Percentiles rank a stretch among this genome's conserved stretches.
These are phyloP conservation scores for Stomatorhinus ivindoensis DNA, from an alignment of 2,113 vertebrate species.

Conservation along the genomic window DNA sequence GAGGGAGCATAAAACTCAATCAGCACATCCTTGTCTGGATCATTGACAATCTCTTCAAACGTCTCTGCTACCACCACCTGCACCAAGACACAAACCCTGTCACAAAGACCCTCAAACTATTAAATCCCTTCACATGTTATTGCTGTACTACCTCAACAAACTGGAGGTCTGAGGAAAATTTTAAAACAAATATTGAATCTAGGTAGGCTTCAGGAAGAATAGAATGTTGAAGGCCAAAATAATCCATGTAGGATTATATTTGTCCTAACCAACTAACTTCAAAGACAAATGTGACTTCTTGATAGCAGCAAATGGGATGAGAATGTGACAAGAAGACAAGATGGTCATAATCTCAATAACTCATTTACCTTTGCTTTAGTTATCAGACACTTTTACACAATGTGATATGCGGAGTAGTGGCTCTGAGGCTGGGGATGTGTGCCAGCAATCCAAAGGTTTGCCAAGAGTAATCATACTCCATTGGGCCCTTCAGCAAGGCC, in stretches of 20 bases:
- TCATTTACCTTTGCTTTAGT: too few relatives aligned
- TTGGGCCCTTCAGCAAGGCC: too few relatives aligned
- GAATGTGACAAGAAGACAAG: neutral
- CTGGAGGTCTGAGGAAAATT: neutral
- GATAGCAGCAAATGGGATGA: neutral
- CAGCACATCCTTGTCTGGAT: constrained; percentile 54
- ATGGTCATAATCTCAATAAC: neutral
- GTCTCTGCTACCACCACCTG: constrained; percentile 65
- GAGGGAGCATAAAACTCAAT: constrained; percentile 28
- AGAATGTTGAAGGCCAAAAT: neutral
- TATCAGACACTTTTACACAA: too few relatives aligned
- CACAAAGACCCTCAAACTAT: neutral
- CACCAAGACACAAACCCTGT: neutral
- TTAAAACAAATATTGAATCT: neutral
- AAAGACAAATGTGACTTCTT: neutral
- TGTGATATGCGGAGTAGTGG: too few relatives aligned
- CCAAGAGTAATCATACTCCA: too few relatives aligned
- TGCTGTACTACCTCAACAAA: neutral
- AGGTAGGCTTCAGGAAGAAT: neutral
- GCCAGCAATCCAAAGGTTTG: too few relatives aligned
- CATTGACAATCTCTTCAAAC: constrained; percentile 56
- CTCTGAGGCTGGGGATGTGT: too few relatives aligned
- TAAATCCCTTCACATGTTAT: neutral
- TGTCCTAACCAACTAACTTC: neutral
- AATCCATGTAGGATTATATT: neutral